Evolutionary conservation across 92 coral and sea anemone genomes (phyloP).

Genomic region (Parazoanthus darwini): DNA sequence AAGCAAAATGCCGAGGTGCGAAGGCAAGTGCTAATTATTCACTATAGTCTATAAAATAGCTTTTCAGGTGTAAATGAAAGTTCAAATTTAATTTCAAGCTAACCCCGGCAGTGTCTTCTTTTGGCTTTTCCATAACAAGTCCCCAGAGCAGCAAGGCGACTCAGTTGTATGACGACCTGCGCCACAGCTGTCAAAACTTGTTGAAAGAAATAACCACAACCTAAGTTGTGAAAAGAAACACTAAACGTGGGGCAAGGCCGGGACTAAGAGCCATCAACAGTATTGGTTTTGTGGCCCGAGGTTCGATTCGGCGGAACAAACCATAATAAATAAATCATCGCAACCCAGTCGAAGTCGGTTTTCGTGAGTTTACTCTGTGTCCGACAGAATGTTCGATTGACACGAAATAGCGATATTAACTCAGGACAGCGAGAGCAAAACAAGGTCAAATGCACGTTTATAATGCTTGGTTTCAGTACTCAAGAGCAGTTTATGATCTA

Average conservation of each 20-base stretch:
- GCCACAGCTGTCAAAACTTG: neutral
- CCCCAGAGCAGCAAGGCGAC: neutral
- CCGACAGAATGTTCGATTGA: neutral
- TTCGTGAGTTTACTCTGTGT: neutral
- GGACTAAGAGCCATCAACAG: conserved; percentile 17
- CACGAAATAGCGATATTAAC: neutral
- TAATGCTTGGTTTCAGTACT: neutral
- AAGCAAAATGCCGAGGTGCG: neutral
- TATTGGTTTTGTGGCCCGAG: conserved; percentile 6
- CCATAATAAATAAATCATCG: neutral
- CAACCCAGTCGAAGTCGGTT: neutral
- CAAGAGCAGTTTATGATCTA: neutral
- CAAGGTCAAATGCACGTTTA: neutral
- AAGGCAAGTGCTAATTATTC: neutral
- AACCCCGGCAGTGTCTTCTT: neutral
- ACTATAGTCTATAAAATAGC: neutral
- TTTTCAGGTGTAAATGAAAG: neutral
- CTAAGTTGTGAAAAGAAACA: conserved; percentile 22
- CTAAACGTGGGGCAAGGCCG: neutral
- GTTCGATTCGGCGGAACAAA: neutral
- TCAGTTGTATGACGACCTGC: neutral
- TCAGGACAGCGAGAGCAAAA: neutral
- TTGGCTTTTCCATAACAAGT: neutral
- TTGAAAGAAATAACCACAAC: conserved; percentile 8
- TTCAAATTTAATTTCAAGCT: too few relatives aligned